Percentiles rank a stretch among this genome's conserved stretches.
phyloP scores from a whole-genome alignment of 2,888 invertebrate species.

The Morpho deidamia region DNA sequence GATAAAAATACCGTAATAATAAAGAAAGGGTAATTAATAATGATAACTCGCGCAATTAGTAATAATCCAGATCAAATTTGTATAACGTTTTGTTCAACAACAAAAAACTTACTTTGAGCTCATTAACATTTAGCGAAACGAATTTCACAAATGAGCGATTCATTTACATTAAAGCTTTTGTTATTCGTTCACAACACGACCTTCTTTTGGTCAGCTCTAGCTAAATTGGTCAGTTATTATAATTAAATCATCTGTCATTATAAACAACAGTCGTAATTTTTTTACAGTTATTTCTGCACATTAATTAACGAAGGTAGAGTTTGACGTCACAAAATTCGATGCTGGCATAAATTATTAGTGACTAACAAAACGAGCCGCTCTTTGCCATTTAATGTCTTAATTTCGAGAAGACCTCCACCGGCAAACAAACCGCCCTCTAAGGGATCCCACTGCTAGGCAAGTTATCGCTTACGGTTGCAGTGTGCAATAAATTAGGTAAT shows the following conservation, averaged over 20 bases:
- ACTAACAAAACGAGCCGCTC: conserved; percentile 55
- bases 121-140: conserved; percentile 20
- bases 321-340: neutral
- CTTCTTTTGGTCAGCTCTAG: conserved; percentile 20
- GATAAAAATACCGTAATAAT: neutral
- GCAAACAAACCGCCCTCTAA: conserved; percentile 64
- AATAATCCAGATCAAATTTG: conserved; percentile 14
- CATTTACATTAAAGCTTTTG: conserved; percentile 20
- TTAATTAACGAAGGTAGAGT: neutral
- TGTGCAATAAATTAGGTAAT: conserved; percentile 71
- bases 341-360: conserved; percentile 39
- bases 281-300: conserved; percentile 5
- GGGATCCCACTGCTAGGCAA: conserved; percentile 45
- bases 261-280: neutral
- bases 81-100: conserved; percentile 7
- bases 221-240: conserved; percentile 11
- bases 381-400: conserved; percentile 64
- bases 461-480: conserved; percentile 39
- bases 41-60: conserved; percentile 6
- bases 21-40: neutral
- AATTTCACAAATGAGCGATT: conserved; percentile 21
- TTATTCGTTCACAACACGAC: conserved; percentile 17
- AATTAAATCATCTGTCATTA: neutral
- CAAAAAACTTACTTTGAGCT: conserved; percentile 14
- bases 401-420: conserved; percentile 68